Evolutionary conservation across 2,888 invertebrate species (phyloP), one percentile per base, ranked within the genome.

Genomic region (Cephalotes varians): DNA sequence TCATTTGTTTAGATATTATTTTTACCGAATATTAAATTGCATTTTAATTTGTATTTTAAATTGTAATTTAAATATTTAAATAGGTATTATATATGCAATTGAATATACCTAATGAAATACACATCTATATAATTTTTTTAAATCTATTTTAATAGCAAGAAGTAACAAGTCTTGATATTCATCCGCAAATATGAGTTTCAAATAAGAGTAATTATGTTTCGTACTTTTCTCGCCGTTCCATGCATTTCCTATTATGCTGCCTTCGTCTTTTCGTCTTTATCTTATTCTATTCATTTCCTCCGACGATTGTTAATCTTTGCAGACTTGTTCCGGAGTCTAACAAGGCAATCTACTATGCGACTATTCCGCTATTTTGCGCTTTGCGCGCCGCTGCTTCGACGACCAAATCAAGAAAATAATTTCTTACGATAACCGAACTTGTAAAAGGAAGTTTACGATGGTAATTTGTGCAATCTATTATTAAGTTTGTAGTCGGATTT

Each of bases 341-440:
- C 77, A 79, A 79, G 67, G 77, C 71, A 79, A 79, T 79, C 71
- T 79, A 79, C 77, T 77, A n/a, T n/a, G 54, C 71, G 31, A 77
- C 77, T 79, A 79, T 79, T 79, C 71, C 71, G 71, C 71, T 79
- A 31, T 71, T 79, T 65, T 79, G 71, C 77, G 56, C n/a, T 56
- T 54, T 54, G 44, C 71, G 31, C 77, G 44, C 67, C 67, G 67
- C 31, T 54, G 77, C 71, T 56, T 37, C 49, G 40, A 71, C 77
- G 74, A 60, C 34, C 31, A 51, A 81, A 76, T 72, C 64, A 47
- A 40, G 72, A 60, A 84, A 83, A 87, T 88, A 82, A 87, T 87
- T 86, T 51, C 71, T 79, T 60, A 15, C 51, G n/a, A 25, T 74
- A 51, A 73, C 31, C 62, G 83, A 82, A 81, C 67, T 67, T 62